Base-by-base conservation (phyloP, 2,888 invertebrate species). In the Conomelus anceps region DNA sequence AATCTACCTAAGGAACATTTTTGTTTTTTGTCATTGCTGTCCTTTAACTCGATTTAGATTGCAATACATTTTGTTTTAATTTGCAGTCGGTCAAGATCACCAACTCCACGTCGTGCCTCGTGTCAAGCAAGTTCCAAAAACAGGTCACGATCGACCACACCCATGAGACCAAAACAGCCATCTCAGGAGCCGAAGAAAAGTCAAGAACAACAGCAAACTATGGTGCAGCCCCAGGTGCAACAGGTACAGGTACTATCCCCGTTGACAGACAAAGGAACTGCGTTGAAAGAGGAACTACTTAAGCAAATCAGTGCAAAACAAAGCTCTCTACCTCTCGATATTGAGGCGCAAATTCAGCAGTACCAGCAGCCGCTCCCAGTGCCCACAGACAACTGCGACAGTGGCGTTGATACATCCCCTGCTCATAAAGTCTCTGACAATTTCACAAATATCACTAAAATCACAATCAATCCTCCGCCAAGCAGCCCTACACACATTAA, bases 361-460 rank as follows among this genome's bases (percentile, higher is more conserved):
- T 86, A 86, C 24, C 86, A 29, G n/a, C n/a, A n/a, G 34, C 29
- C 17, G n/a, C 0, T 22, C 22, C 17, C 85, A 88, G 22, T 26
- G 23, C 24, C 88, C 34, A 63, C 63, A n/a, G 63, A 63, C 63
- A 34, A 17, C 1, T 17, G 3, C 22, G 90, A 89, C 84, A 90
- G 90, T 23, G 89, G 93, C 93, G 93, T 94, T 93, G 89, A 94
- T 93, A 90, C 93, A 92, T 92, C 94, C 93, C 85, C 92, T 92
- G 85, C 93, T 92, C 23, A 90, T 93, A 63, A 92, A 91, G 89
- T 94, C 93, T 89, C 92, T 88, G 91, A 93, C 22, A 91, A 91
- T 88, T 90, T 91, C 87, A 89, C 85, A 41, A 87, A 85, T 24
- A 86, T 88, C 13, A 34, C 88, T n/a, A 84, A 88, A 23, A 63